Base-by-base conservation (phyloP, 2,888 invertebrate genomes). In the Macrosiphum euphorbiae region DNA sequence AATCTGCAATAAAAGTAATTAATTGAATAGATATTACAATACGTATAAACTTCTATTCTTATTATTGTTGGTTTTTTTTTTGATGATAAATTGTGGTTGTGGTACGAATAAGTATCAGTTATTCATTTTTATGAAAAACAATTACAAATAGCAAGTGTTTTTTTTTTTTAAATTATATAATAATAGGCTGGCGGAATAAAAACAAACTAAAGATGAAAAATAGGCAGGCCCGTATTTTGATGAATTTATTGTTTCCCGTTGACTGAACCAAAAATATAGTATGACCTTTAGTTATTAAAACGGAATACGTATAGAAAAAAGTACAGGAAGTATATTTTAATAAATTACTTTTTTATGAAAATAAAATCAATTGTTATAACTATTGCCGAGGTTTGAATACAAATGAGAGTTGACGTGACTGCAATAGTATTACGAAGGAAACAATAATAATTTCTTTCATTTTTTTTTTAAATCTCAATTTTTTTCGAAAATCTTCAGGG, bases 321-420 rank as follows among this genome's bases (percentile, higher is more conserved):
- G 85, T 85, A 41, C 90, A 94, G 93, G 93, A 94, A 94, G 90
- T 94, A 94, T 94, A 86, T 94, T 90, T 90, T 94, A 94, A 94
- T 94, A 94, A 94, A 94, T 94, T 94, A 94, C 86, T 90, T 94
- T 94, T 94, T 90, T 94, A 94, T 90, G 85, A 94, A 94, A 94
- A 94, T 94, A 94, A 90, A 94, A 94, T 94, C 93, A 94, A 94
- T 94, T 94, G 93, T 94, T 94, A 94, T 90, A 90, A 90, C 93
- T 85, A 94, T 94, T 90, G 93, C 86, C 50, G 93, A 94, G 93
- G 90, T 90, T 94, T 90, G 93, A 94, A 94, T 94, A 94, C 93
- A 94, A 90, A 94, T 94, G 93, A 94, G 90, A 86, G 58, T 50
- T 94, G 90, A 94, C 93, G 93, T 94, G 93, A 94, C 93, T 89